A percentile compares a stretch with the other conserved stretches of the same genome.
Conservation (phyloP, 2,888 invertebrate genomes). For the Apamea monoglypha region DNA sequence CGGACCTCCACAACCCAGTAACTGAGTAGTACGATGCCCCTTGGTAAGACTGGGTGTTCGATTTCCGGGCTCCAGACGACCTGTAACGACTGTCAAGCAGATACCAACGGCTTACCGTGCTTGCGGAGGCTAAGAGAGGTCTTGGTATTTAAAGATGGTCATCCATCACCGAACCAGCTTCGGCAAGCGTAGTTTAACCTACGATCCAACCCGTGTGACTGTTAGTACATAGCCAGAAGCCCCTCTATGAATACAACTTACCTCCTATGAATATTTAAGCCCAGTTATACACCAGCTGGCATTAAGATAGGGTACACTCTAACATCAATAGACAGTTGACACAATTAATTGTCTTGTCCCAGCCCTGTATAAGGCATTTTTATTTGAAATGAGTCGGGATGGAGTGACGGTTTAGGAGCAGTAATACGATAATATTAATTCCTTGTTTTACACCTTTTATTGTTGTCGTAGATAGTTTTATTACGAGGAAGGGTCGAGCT, state of each 20-base stretch:
- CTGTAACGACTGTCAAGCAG: too few relatives aligned
- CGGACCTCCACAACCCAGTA: too few relatives aligned
- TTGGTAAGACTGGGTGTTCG: too few relatives aligned
- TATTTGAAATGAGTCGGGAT: slow-evolving; percentile 6
- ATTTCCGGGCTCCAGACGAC: too few relatives aligned
- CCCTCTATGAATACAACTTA: not conserved
- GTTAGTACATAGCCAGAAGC: not conserved
- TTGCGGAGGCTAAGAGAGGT: not conserved
- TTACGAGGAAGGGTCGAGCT: not conserved
- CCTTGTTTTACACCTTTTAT: slow-evolving; percentile 19
- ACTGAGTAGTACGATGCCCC: too few relatives aligned
- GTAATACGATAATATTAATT: slow-evolving; percentile 11
- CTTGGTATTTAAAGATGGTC: not conserved
- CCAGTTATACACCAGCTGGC: slow-evolving; percentile 12
- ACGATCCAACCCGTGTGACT: not conserved
- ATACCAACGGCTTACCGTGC: too few relatives aligned
- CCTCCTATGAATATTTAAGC: not conserved
- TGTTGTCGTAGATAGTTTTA: slow-evolving; percentile 11
- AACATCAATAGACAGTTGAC: slow-evolving; percentile 38
- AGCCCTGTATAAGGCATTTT: slow-evolving; percentile 11
- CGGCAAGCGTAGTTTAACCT: not conserved
- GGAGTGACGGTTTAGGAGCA: not conserved
- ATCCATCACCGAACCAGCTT: not conserved
- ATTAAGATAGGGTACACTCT: not conserved
- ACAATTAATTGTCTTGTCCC: slow-evolving; percentile 22